Percentiles rank a stretch among this genome's conserved stretches.
Evolutionary conservation across 2,113 vertebrate species (phyloP).

Genomic region (Xerus inauris): DNA sequence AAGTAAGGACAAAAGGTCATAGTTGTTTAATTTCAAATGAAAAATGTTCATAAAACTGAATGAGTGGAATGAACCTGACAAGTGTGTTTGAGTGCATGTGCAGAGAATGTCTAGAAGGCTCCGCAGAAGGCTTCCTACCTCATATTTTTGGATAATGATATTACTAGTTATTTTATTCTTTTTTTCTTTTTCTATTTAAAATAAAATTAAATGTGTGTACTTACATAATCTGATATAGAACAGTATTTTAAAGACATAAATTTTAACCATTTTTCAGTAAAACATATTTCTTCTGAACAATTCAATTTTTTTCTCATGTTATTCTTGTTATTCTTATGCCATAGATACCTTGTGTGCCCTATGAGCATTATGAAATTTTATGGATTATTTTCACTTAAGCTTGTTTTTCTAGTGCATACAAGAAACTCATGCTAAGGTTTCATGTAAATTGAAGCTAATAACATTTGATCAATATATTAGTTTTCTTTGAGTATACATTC

Average conservation of each 20-base stretch:
- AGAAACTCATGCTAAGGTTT: neutral
- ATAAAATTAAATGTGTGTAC: neutral
- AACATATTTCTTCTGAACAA: neutral
- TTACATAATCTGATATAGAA: neutral
- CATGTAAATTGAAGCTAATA: conserved; percentile 60
- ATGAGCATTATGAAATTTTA: neutral
- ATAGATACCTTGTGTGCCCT: neutral
- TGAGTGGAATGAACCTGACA: accelerated
- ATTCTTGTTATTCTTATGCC: neutral
- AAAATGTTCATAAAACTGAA: neutral
- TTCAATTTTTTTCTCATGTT: neutral
- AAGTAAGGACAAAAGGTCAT: neutral
- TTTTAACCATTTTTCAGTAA: neutral
- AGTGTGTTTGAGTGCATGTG: accelerated
- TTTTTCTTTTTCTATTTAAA: conserved; percentile 6
- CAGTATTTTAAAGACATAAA: neutral
- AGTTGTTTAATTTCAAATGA: neutral
- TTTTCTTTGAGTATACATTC: conserved; percentile 52
- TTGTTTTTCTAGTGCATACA: neutral
- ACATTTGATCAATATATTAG: conserved; percentile 4
- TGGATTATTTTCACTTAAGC: neutral
- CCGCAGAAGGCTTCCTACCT: neutral
- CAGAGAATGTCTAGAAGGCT: neutral
- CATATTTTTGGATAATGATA: neutral
- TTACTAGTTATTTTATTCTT: neutral